These are phyloP conservation scores for Phoxinus dragarum DNA, from an alignment of 2,797 vertebrate genomes.

Conservation along the genomic window DNA sequence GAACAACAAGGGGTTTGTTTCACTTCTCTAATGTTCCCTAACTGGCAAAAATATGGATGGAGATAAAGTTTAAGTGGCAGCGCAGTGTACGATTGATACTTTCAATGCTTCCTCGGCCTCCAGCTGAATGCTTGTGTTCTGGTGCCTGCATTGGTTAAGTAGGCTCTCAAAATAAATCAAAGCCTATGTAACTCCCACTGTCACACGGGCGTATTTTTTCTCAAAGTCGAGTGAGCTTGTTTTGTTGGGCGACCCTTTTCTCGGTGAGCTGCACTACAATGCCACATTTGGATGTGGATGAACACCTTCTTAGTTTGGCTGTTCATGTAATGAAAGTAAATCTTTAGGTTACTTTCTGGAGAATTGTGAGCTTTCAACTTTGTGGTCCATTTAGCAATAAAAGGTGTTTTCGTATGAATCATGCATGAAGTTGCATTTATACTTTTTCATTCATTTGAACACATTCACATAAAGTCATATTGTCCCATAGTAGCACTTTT, in stretches of 20 bases:
- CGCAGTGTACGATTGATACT: constrained; percentile 56
- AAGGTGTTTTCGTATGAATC: neutral
- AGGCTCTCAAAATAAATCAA: constrained; percentile 45
- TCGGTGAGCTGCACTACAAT: neutral
- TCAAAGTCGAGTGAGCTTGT: neutral
- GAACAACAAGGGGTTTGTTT: constrained; percentile 66
- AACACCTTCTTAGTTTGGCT: neutral
- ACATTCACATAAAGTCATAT: neutral
- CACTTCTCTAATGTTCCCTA: constrained; percentile 60
- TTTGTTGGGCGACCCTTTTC: constrained; percentile 20
- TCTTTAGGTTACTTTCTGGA: neutral
- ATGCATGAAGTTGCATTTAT: neutral
- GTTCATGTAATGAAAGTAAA: neutral
- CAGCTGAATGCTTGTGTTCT: constrained; percentile 41
- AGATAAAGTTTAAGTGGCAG: constrained; percentile 63
- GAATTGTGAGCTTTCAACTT: neutral
- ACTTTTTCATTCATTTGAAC: neutral
- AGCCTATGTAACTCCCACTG: constrained; percentile 23
- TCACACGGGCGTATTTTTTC: constrained; percentile 26
- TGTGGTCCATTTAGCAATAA: neutral
- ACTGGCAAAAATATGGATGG: constrained; percentile 57
- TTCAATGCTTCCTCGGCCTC: constrained; percentile 32
- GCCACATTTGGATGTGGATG: too few species aligned
- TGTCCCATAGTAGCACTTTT: neutral
- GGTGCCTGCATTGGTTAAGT: constrained; percentile 28